A percentile compares a stretch with the other conserved stretches of the same genome.
Evolutionary conservation across 2,888 invertebrate genomes (phyloP).

Genomic region (Elmis aenea): DNA sequence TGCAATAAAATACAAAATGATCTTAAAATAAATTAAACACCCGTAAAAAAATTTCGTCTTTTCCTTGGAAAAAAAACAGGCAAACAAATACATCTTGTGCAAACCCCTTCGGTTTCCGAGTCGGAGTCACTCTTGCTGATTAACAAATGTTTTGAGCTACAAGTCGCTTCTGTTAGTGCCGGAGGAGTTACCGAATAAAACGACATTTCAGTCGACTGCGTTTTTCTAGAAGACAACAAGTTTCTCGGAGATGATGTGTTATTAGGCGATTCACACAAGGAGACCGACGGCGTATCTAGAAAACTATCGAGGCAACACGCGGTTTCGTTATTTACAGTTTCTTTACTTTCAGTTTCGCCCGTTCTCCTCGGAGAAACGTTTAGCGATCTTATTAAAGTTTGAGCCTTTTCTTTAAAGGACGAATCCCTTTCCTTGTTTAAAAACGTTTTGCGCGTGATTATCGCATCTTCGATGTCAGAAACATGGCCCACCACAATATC

Average conservation of each 20-base stretch:
- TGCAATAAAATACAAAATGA: not conserved
- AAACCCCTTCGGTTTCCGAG: not conserved
- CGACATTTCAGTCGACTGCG: slow-evolving; percentile 5
- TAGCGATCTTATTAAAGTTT: slow-evolving; percentile 2
- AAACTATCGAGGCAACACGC: not conserved
- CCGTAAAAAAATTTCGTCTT: slow-evolving; percentile 1
- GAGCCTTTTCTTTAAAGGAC: slow-evolving; percentile 1
- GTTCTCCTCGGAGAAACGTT: slow-evolving; percentile 1
- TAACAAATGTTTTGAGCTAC: not conserved
- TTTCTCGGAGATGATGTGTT: not conserved
- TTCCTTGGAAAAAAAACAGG: slow-evolving; percentile 2
- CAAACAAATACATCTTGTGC: slow-evolving; percentile 2
- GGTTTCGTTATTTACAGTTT: not conserved
- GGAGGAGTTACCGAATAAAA: slow-evolving; percentile 10
- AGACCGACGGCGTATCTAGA: too few species aligned
- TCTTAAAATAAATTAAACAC: not conserved
- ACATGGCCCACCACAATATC: not conserved
- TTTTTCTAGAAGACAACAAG: not conserved
- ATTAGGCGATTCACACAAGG: too few species aligned
- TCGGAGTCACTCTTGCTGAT: not conserved
- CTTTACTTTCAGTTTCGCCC: too few species aligned
- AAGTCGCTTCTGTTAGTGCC: not conserved
- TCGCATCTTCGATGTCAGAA: not conserved
- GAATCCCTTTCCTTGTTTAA: not conserved
- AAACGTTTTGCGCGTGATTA: not conserved